Base-by-base conservation (phyloP, 2,797 vertebrate species). In the Amniataba percoides region DNA sequence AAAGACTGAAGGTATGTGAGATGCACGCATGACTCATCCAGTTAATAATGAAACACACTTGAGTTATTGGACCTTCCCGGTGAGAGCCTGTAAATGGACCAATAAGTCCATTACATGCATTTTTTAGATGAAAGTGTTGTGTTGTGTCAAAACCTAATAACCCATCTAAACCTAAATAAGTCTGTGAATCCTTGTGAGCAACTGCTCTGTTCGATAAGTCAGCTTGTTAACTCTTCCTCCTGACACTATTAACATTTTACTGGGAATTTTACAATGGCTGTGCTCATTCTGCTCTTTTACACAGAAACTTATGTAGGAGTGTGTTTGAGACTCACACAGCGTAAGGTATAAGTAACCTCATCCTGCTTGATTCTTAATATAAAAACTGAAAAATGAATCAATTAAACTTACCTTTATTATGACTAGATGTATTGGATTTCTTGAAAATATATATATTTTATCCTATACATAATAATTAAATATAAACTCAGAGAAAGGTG, bases 1-100 rank as follows among this genome's bases (percentile, higher is more conserved):
- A 79, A 59, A 64, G 71, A 70, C 74, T 18, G 57, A 19, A 80
- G 58, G 71, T 72, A 59, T 75, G 58, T 34, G 45, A 64, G 57
- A 31, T 40, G 42, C 19, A 57, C 8, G 21, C 36, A 25, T 74
- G 73, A 74, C 55, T 84, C 83, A 64, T 66, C 48, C 56, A 62
- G 11, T 82, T 57, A 70, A 78, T 74, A 60, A 62, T 72, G 11
- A 64, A 69, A 82, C 8, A 53, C 58, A 51, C 14, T 59, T 23
- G 36, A 77, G 55, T 72, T 84, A 74, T 27, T 45, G 23, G 42
- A 60, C 15, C 42, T 43, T 61, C 23, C 45, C 55, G 48, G 42
- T 21, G 2, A 60, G 16, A 46, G 39, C 70, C 36, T 65, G 52
- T 43, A 59, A 63, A 70, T 58, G 11, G 18, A 25, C 21, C 46